These are phyloP conservation scores for Pemphigus obesinymphae DNA, from an alignment of 1,140 invertebrate species.

Conservation along the genomic window DNA sequence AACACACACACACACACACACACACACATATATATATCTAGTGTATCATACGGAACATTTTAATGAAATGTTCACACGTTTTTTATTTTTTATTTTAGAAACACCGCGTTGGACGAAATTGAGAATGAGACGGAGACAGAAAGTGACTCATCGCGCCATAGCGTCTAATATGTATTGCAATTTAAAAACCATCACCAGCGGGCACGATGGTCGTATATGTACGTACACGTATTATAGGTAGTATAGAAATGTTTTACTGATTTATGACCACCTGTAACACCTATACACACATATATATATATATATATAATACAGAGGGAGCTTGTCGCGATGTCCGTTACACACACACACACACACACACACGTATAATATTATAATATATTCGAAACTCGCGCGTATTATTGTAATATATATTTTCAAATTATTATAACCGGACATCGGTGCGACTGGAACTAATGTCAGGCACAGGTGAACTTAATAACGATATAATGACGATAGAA, in stretches of 20 bases:
- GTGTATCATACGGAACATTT: too few species aligned
- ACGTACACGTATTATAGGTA: neutral
- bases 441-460: neutral
- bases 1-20: too few species aligned
- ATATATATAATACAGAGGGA: neutral
- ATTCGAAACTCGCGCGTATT: too few species aligned
- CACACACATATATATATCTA: too few species aligned
- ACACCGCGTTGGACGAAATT: too few species aligned
- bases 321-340: neutral
- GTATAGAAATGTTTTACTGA: neutral
- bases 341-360: neutral
- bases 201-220: neutral
- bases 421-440: neutral
- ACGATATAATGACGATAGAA: too few species aligned
- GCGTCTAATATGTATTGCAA: neutral
- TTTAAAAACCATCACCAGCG: neutral
- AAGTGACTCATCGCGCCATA: too few species aligned
- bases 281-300: neutral
- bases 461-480: neutral
- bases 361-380: too few species aligned
- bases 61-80: too few species aligned
- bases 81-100: too few species aligned
- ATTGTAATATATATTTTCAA: neutral
- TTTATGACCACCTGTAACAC: constrained; percentile 17
- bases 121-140: too few species aligned